A percentile compares a stretch with the other conserved stretches of the same genome.
These are phyloP conservation scores for Pollenia amentaria DNA, from an alignment of 2,888 invertebrate species.

Conservation along the genomic window DNA sequence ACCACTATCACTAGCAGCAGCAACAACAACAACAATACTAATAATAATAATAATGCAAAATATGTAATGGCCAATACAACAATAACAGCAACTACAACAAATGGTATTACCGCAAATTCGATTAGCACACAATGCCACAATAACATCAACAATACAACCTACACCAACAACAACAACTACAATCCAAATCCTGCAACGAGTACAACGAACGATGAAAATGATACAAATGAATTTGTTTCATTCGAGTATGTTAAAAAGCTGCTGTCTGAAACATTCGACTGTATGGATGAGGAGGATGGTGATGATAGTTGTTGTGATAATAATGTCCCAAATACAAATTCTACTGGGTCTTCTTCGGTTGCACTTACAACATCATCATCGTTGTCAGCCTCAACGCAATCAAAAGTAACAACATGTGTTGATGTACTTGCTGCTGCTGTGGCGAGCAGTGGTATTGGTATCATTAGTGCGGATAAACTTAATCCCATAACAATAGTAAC, in stretches of 20 bases:
- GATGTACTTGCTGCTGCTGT: conserved; percentile 55
- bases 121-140: conserved; percentile 71
- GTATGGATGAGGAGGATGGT: conserved; percentile 74
- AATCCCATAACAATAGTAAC: conserved; percentile 3
- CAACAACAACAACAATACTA: conserved; percentile 53
- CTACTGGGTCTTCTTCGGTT: background rate
- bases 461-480: conserved; percentile 66
- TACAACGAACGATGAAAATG: conserved; percentile 55
- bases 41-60: conserved; percentile 53
- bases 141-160: conserved; percentile 51
- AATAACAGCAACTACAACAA: conserved; percentile 55
- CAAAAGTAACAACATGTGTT: conserved; percentile 58
- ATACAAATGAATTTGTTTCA: conserved; percentile 82
- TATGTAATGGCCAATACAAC: conserved; percentile 54
- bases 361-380: background rate
- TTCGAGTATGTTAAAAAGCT: conserved; percentile 85
- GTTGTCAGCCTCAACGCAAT: conserved; percentile 36
- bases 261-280: conserved; percentile 82
- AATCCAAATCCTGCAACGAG: conserved; percentile 36
- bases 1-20: conserved; percentile 10
- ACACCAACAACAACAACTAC: conserved; percentile 47
- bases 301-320: conserved; percentile 47
- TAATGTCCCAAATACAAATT: conserved; percentile 53
- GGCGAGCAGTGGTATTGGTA: conserved; percentile 61
- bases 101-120: conserved; percentile 71